Evolutionary conservation across 1,140 invertebrate species (phyloP), one percentile per base, ranked within the genome.

Genomic region (Macrosteles quadrilineatus): DNA sequence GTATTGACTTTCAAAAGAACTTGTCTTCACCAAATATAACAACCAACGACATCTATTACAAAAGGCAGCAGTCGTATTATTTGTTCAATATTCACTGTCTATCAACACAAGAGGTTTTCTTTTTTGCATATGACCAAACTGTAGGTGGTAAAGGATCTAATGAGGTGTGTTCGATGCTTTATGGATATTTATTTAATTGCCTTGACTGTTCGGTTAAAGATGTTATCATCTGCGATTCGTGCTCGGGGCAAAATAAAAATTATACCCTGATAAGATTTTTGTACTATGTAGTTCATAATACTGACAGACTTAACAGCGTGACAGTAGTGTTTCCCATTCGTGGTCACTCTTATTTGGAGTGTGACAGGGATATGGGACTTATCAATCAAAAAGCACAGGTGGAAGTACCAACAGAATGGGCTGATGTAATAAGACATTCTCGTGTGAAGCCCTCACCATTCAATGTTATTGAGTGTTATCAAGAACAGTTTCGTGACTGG

Each of bases 1-100:
- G 66, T 19, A 70, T 76, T 27, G 74, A 76, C 53, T 76, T 68
- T 66, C 40, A 32, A 55, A 63, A 70, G 72, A 70, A 78, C 30
- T 29, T 53, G 17, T 27, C 40, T 21, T 68, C 30, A 55, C 66
- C 66, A 30, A 68, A 68, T 30, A 68, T 70, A 30, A 30, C 66
- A n/a, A 71, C 72, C 21, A 73, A 73, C 36, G 65, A 72, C 23
- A 25, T 73, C 4, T 73, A 73, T 30, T 73, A 72, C 36, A 59
- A 31, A 14, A n/a, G 72, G 23, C 70, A 73, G 65, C 36, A 72
- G 17, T 62, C 65, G 17, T 65, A 69, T 40, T 63, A 63, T 40
- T 17, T 47, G 25, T 73, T 73, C 19, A 73, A 73, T 36, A 59
- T 70, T 6, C 57, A 69, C 32, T 25, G 62, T n/a, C 43, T 71